Conservation (phyloP, 2,113 vertebrate species). For the Regulus satrapa region DNA sequence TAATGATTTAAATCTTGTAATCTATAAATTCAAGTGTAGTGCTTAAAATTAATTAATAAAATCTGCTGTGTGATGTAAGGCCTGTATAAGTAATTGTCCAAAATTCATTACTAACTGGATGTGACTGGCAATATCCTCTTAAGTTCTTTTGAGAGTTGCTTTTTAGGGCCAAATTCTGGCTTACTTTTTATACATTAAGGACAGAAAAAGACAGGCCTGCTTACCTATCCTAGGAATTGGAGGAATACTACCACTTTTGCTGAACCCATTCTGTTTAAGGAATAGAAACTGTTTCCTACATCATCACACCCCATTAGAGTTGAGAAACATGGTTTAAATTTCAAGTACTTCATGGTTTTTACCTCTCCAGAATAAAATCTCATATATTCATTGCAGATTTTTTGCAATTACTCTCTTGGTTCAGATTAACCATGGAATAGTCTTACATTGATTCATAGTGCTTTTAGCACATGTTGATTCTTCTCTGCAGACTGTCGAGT, state of each 20-base stretch:
- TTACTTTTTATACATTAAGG: not conserved
- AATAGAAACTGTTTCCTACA: not conserved
- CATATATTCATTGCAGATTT: not conserved
- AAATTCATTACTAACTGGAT: not conserved
- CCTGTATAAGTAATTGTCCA: not conserved
- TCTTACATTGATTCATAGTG: fast-evolving
- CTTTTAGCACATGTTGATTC: not conserved
- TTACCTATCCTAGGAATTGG: not conserved
- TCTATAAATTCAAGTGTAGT: not conserved
- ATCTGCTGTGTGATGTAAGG: not conserved
- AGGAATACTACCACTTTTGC: not conserved
- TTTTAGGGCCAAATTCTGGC: not conserved
- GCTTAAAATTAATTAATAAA: not conserved
- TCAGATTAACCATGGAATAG: not conserved
- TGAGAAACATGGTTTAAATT: not conserved
- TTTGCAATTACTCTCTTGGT: not conserved
- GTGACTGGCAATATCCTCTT: not conserved
- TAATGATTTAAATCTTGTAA: not conserved
- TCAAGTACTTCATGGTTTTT: not conserved
- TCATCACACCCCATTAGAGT: not conserved
- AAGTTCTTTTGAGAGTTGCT: not conserved
- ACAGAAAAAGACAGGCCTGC: not conserved
- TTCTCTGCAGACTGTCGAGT: not conserved
- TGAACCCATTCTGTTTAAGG: not conserved
- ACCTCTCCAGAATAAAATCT: not conserved